These are phyloP conservation scores for Mylabris sibirica DNA, from an alignment of 2,888 invertebrate genomes.

Conservation along the genomic window DNA sequence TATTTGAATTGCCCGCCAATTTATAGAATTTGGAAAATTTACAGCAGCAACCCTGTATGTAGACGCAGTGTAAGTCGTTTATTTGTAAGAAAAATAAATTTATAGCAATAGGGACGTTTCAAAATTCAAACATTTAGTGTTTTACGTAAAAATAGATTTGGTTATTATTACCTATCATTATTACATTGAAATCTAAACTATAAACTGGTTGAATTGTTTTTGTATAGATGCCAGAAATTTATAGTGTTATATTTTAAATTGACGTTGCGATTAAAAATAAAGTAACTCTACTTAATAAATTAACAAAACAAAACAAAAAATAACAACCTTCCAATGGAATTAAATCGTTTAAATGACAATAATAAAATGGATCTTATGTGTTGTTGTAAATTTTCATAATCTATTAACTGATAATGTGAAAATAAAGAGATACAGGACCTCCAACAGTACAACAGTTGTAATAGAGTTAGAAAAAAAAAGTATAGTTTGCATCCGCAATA, in stretches of 20 bases:
- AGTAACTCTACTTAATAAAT: background rate
- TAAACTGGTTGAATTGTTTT: conserved; percentile 4
- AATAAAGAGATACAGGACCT: conserved; percentile 2
- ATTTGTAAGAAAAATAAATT: background rate
- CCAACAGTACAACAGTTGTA: background rate
- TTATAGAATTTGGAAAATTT: background rate
- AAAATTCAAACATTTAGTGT: background rate
- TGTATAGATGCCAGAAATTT: background rate
- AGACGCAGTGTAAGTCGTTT: background rate
- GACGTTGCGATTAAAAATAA: conserved; percentile 5
- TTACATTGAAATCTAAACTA: conserved; percentile 3
- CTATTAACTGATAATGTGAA: conserved; percentile 6
- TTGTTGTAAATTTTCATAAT: conserved; percentile 9
- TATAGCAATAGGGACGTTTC: background rate
- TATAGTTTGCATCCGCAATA: conserved; percentile 18
- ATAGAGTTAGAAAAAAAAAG: background rate
- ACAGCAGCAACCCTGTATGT: too few species aligned
- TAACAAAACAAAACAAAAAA: background rate
- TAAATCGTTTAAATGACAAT: background rate
- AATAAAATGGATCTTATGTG: background rate
- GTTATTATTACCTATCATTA: conserved; percentile 8
- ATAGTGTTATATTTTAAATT: background rate
- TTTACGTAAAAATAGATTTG: conserved; percentile 6
- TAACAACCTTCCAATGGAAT: too few species aligned
- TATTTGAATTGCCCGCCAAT: too few species aligned